Percentiles rank a stretch among this genome's conserved stretches.
Evolutionary conservation across 92 coral and sea anemone species (phyloP).

Genomic region (Porites cylindrica): DNA sequence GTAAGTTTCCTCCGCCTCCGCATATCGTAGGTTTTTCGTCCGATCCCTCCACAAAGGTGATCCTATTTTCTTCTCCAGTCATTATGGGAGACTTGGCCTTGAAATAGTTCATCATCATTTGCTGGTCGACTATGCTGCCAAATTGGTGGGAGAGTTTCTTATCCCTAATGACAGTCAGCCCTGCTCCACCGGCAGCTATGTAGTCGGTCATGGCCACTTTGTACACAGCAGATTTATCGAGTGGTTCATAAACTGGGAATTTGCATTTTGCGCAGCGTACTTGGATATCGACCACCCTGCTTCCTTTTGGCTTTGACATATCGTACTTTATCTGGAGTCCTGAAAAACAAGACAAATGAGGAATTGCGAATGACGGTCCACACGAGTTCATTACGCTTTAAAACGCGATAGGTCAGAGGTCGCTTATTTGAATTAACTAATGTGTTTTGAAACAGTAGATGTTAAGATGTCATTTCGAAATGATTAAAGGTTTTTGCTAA

Average conservation of each 20-base stretch:
- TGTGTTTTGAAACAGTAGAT: too few relatives aligned
- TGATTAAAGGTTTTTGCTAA: too few relatives aligned
- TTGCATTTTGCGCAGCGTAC: conserved; percentile 72
- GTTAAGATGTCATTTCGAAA: too few relatives aligned
- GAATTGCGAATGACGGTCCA: too few relatives aligned
- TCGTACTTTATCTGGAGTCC: conserved; percentile 79
- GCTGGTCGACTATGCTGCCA: conserved; percentile 52
- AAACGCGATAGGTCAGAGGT: too few relatives aligned
- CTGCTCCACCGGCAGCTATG: conserved; percentile 72
- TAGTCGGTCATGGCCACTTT: conserved; percentile 79
- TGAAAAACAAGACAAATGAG: conserved; percentile 6
- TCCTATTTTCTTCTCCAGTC: conserved; percentile 67
- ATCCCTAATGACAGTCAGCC: conserved; percentile 54
- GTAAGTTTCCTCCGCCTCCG: neutral
- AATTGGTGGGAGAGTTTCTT: conserved; percentile 67
- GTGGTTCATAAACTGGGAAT: conserved; percentile 74
- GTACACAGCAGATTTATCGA: conserved; percentile 66
- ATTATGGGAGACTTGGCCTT: conserved; percentile 66
- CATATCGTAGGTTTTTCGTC: neutral
- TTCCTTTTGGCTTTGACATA: conserved; percentile 58
- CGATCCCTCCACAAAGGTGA: conserved; percentile 39
- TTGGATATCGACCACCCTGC: conserved; percentile 65
- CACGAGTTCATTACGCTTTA: too few relatives aligned
- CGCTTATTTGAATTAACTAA: too few relatives aligned
- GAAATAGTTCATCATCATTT: conserved; percentile 56